Conservation (phyloP, 2,888 invertebrate species). For the Ferrisia virgata region DNA sequence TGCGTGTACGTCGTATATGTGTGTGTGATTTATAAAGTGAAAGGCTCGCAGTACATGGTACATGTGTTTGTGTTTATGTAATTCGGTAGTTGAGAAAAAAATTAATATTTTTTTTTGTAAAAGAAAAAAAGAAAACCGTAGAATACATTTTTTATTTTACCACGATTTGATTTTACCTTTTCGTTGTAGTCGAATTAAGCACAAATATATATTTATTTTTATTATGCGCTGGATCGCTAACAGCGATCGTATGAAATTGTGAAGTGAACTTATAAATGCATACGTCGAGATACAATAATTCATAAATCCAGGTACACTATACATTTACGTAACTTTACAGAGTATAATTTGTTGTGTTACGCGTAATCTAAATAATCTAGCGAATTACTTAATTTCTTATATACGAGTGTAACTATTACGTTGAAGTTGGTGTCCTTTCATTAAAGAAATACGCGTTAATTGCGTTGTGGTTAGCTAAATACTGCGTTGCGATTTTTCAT, state of each 20-base stretch:
- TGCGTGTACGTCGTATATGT: background rate
- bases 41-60: background rate
- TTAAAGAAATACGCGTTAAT: background rate
- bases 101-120: background rate
- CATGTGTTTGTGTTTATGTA: background rate
- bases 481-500: background rate
- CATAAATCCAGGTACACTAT: conserved; percentile 3
- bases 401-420: background rate
- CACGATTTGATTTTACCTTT: background rate
- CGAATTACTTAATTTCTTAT: background rate
- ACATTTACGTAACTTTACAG: background rate
- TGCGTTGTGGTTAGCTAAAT: background rate
- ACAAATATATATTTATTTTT: background rate
- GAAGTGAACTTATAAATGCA: background rate
- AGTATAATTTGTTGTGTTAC: background rate
- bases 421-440: background rate
- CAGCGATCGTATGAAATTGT: background rate
- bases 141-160: background rate
- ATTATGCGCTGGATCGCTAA: background rate
- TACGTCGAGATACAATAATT: background rate
- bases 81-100: background rate
- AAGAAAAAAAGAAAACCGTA: background rate
- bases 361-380: background rate
- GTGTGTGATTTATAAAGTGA: background rate
- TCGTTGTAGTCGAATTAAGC: background rate